Base-by-base conservation (phyloP, 1,140 invertebrate species). In the Zaprionus ornatus region DNA sequence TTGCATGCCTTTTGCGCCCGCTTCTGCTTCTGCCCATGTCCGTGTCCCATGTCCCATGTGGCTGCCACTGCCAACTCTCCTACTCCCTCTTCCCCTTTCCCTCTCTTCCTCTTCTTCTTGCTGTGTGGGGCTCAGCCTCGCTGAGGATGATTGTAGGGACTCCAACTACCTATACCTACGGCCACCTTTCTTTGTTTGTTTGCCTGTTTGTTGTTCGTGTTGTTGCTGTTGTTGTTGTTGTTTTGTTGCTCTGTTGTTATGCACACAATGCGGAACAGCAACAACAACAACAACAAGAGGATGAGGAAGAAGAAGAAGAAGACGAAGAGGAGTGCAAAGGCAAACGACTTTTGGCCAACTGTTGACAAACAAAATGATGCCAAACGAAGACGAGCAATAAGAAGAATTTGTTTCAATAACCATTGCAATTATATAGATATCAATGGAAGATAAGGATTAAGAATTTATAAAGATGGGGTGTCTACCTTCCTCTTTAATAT, bases 311-410 rank as follows among this genome's bases (percentile, higher is more conserved):
- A n/a, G 19, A 59, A 37, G 35, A 56, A n/a, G 23, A 37, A 12
- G 40, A 66, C 32, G 54, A 73, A 61, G 45, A 45, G 29, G 29
- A 67, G 64, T 64, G 25, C 64, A 57, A 57, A 65, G 56, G 61
- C 25, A 35, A 64, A 32, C 69, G 56, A 23, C 59, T 42, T 45
- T 35, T 65, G 68, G 66, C 65, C 72, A 70, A 69, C 72, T 74
- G 72, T 69, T 71, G 68, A 71, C 61, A 72, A 76, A 71, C 67
- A 71, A 64, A 60, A 54, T 19, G 37, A 76, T 61, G 17, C 59
- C 48, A 50, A 56, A 40, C 65, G 35, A 45, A n/a, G 7, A 45
- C 4, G 5, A 45, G 2, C 5, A n/a, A 17, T 9, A 9, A 45
- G n/a, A 45, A 0, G 2, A 12, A 37, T 37, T 10, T 9, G 40